Evolutionary conservation across 2,888 invertebrate species (phyloP), one percentile per base, ranked within the genome.

Genomic region (Drosophila algonquin): DNA sequence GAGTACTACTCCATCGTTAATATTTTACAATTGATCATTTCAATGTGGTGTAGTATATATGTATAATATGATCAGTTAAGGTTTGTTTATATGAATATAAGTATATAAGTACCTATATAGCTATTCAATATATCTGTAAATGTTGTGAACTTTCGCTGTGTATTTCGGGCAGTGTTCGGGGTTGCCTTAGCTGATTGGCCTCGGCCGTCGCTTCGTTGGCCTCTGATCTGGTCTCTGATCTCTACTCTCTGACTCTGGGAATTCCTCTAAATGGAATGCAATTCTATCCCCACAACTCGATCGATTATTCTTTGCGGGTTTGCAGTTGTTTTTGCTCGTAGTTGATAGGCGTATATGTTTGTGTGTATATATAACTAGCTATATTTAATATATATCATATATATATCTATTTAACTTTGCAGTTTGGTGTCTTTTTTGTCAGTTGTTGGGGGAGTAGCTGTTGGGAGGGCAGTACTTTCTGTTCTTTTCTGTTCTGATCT

Each of bases 11-110:
- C 61, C 60, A 46, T 71, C 40, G 57, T 30, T 79, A 63, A 68
- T 70, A 67, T 63, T 61, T 74, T 83, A 84, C 82, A 77, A 77
- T 75, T 83, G 72, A 75, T 84, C 75, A 78, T 77, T 76, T 79
- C 76, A 69, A 75, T 85, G 81, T 79, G 83, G 75, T 61, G 16
- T 54, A 44, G 53, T 54, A 40, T 54, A 54, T 30, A 40, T 54
- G 48, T 30, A 54, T 47, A 27, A 9, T 51, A 56, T 72, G 47
- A 55, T 73, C 44, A 58, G 50, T 58, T 54, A 24, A 46, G 63
- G 47, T 46, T 69, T 48, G 21, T 57, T 53, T 65, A 18, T 44
- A 48, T 54, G 45, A 65, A 27, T 51, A 53, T 60, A 30, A 47
- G 35, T 50, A 12, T 54, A 16, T 63, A 44, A 56, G 30, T 76